Base-by-base conservation (phyloP, 2,797 vertebrate species). In the Naso thynnoides region DNA sequence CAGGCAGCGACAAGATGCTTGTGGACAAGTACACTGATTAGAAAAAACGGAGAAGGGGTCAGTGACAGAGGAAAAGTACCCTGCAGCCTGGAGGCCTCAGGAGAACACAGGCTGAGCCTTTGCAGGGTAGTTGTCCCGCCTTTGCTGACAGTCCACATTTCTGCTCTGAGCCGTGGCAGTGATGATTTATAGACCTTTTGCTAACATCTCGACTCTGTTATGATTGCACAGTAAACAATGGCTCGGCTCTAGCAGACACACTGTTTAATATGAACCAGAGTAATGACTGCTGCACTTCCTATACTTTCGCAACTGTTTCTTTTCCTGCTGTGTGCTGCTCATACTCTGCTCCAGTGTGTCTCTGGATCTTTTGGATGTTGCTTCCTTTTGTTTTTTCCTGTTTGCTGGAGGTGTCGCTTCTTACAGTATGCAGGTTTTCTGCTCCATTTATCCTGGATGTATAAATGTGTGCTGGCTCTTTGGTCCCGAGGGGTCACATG, bases 391-490 rank as follows among this genome's bases (percentile, higher is more conserved):
- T 26, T 56, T 53, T 63, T 69, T 41, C 50, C 52, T 70, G 53
- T 76, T 53, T 48, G 80, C 84, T 88, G 62, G 81, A 79, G 72
- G 88, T 90, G 86, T 88, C 68, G 66, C 56, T 89, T 90, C 83
- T 89, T 85, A 85, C 81, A 88, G 80, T 86, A 48, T 73, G 77
- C 86, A 87, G 19, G 86, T 87, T 86, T 90, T 91, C 82, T 86
- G 90, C 86, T 91, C 89, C 90, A 90, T 89, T 92, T 91, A 81
- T 83, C 71, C 73, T 53, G 19, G 41, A 57, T 73, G 72, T 70
- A 83, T 86, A 83, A 89, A 91, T 79, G 85, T 31, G 15, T n/a
- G 55, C 82, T 81, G 89, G 88, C 88, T 88, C 83, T 79, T 86
- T 79, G 57, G 68, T 88, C 88, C 79, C 86, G 8, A 13, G 76